These are phyloP conservation scores for Alcedo atthis DNA, from an alignment of 2,797 vertebrate species.

Conservation along the genomic window DNA sequence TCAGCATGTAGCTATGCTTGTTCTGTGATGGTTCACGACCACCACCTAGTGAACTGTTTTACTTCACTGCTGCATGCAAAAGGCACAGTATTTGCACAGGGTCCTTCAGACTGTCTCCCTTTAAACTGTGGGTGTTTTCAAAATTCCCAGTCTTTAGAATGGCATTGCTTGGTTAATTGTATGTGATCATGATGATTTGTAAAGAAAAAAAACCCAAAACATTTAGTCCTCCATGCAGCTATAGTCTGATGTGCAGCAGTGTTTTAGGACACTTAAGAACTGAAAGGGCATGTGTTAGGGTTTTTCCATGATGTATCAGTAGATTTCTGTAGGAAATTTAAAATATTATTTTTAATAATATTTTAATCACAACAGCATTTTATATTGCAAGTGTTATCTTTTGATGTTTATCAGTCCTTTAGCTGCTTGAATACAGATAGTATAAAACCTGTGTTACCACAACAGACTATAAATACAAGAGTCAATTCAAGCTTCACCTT, in stretches of 20 bases:
- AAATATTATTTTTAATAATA: background rate
- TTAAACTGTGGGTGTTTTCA: background rate
- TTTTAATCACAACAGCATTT: background rate
- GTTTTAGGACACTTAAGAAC: background rate
- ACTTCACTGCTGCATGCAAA: background rate
- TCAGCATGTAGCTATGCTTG: background rate
- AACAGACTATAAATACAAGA: background rate
- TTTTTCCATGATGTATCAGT: background rate
- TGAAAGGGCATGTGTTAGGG: rapidly evolving
- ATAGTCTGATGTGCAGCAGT: background rate
- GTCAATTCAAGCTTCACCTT: background rate
- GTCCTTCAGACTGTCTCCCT: rapidly evolving
- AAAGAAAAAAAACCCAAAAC: background rate
- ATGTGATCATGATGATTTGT: rapidly evolving
- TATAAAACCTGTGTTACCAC: background rate
- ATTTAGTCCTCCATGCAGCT: background rate
- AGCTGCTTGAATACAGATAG: background rate
- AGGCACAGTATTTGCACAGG: too few species aligned
- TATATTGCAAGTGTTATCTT: background rate
- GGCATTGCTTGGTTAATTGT: background rate
- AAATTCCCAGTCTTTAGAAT: background rate
- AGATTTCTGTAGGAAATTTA: background rate
- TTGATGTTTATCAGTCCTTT: background rate
- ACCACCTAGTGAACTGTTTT: constrained; percentile 34
- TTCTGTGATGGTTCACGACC: background rate